Base-by-base conservation (phyloP, 2,888 invertebrate species). In the Hirtodrosophila cameraria region DNA sequence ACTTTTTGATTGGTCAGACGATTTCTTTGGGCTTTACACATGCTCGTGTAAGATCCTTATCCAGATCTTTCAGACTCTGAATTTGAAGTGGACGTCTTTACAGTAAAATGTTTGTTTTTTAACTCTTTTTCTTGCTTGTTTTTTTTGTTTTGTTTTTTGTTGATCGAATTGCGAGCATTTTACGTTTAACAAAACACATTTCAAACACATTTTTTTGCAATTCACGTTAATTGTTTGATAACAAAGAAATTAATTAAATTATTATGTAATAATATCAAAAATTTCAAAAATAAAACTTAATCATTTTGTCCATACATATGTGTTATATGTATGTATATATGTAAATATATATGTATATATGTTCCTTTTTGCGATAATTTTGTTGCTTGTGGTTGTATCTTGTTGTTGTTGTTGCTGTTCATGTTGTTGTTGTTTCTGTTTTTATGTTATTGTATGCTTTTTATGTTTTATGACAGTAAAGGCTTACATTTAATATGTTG, bases 221-320 rank as follows among this genome's bases (percentile, higher is more conserved):
- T 53, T 59, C 33, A 31, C 53, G 45, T 54, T 41, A 42, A 46
- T 50, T 50, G 48, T 38, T 54, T 35, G 53, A 63, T 73, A 78
- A 78, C 81, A 80, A 73, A 69, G 45, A 55, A 53, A 46, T 48
- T 39, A 52, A 58, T 72, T 60, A 54, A 69, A 77, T 83, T 80
- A 73, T 43, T 42, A 43, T 50, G 35, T 77, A 77, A 54, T 75
- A 79, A 73, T 72, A 76, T 67, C 67, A 76, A 67, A 67, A 41
- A 33, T 68, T 68, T 33, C 23, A 23, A 57, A 80, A 73, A 64
- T 53, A 66, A 66, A 78, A 71, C 72, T 48, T 78, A 79, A 66
- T 62, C 43, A 61, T 45, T 48, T 66, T 60, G 15, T n/a, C 18
- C 49, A 38, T 33, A 45, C 48, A 52, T 46, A 27, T 60, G 41